Percentiles rank a stretch among this genome's conserved stretches.
Evolutionary conservation across 2,797 vertebrate species (phyloP).

Genomic region (Microctenopoma stevenorrisi): DNA sequence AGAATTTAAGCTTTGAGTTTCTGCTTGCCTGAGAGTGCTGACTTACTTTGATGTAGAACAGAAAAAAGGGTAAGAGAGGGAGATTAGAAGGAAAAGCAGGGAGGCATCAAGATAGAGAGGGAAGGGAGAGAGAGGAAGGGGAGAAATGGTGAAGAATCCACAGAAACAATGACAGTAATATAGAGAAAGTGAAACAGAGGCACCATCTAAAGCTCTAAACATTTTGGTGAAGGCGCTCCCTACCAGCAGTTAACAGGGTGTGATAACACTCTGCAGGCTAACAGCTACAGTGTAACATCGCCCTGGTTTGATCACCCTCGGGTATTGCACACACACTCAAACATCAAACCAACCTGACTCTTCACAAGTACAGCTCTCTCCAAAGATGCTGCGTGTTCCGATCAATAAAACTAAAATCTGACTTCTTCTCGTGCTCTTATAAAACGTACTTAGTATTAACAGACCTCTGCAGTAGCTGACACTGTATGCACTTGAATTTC

Average conservation of each 20-base stretch:
- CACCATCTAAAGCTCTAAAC: conserved; percentile 24
- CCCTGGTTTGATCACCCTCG: conserved; percentile 36
- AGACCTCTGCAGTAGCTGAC: conserved; percentile 38
- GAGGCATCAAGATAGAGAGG: conserved; percentile 35
- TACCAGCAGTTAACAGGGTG: conserved; percentile 51
- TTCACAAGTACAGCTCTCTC: conserved; percentile 28
- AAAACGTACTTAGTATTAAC: conserved; percentile 3
- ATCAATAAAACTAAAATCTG: conserved; percentile 19
- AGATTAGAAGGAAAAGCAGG: conserved; percentile 53
- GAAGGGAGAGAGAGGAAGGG: not conserved
- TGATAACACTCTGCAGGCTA: conserved; percentile 57
- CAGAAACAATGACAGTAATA: conserved; percentile 7
- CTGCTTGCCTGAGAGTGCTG: conserved; percentile 50
- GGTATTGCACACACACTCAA: conserved; percentile 11
- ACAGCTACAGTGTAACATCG: conserved; percentile 63
- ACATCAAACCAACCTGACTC: conserved; percentile 22
- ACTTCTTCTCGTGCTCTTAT: conserved; percentile 1
- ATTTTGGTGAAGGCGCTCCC: conserved; percentile 35
- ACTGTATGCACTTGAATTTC: conserved; percentile 38
- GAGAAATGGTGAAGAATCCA: conserved; percentile 10
- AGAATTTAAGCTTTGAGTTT: conserved; percentile 66
- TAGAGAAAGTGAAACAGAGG: conserved; percentile 13
- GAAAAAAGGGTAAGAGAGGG: conserved; percentile 25
- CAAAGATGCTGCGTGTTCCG: conserved; percentile 1
- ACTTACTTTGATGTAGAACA: conserved; percentile 71